Percentiles rank a stretch among this genome's conserved stretches.
Conservation (phyloP, 1,140 invertebrate genomes). For the Zophobas morio region DNA sequence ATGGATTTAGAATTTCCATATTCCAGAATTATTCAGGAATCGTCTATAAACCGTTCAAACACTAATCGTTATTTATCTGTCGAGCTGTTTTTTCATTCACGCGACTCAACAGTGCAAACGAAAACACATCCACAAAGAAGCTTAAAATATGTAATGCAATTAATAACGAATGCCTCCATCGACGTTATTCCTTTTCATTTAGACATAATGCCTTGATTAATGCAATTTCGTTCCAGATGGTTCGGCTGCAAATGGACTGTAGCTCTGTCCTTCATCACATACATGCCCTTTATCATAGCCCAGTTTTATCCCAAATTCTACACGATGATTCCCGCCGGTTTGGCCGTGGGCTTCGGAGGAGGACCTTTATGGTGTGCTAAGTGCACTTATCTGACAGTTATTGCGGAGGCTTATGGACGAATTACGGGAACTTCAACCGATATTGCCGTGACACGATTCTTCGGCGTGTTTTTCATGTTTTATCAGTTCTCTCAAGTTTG, state of each 20-base stretch:
- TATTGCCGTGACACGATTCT: conserved; percentile 86
- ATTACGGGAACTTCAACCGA: conserved; percentile 78
- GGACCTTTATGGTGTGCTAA: conserved; percentile 93
- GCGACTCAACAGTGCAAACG: no score
- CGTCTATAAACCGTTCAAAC: no score
- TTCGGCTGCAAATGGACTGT: conserved; percentile 91
- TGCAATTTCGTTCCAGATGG: conserved; percentile 73
- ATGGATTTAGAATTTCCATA: no score
- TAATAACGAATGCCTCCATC: no score
- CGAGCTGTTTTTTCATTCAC: no score
- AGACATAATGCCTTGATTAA: no score
- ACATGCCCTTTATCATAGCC: conserved; percentile 89
- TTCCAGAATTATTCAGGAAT: no score
- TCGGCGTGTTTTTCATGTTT: conserved; percentile 94
- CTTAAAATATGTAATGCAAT: no score
- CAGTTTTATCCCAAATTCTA: conserved; percentile 89
- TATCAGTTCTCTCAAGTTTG: conserved; percentile 94
- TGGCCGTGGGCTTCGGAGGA: conserved; percentile 88
- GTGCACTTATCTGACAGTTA: conserved; percentile 89
- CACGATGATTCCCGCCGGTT: conserved; percentile 88
- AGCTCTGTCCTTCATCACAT: conserved; percentile 85
- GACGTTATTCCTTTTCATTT: no score
- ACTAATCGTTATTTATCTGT: no score
- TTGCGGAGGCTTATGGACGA: conserved; percentile 79
- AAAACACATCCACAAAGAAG: no score